These are phyloP conservation scores for Saxidomus purpurata DNA, from an alignment of 1,140 invertebrate genomes.

Conservation along the genomic window DNA sequence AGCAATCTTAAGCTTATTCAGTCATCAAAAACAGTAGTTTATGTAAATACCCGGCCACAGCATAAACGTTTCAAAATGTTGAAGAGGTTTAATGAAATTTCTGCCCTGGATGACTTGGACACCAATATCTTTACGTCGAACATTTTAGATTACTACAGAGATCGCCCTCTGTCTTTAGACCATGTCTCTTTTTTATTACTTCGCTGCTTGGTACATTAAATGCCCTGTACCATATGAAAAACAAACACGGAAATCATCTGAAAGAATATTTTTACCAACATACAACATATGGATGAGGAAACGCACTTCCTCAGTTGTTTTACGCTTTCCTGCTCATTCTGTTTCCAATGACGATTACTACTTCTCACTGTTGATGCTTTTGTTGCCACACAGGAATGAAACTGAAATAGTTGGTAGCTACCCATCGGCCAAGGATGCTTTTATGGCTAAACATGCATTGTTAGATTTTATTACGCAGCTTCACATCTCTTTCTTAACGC, in stretches of 20 bases:
- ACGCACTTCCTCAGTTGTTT: background rate
- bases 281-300: slow-evolving; percentile 28
- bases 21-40: background rate
- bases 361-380: slow-evolving; percentile 2
- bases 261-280: background rate
- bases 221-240: background rate
- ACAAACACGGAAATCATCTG: too few species aligned
- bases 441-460: slow-evolving; percentile 21
- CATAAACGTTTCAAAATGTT: slow-evolving; percentile 24
- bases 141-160: slow-evolving; percentile 19
- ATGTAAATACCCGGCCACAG: background rate
- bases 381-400: background rate
- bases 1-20: slow-evolving; percentile 6
- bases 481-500: slow-evolving; percentile 5
- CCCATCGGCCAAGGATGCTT: slow-evolving; percentile 4
- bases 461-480: background rate
- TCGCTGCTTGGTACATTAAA: slow-evolving; percentile 15
- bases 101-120: background rate
- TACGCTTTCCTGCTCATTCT: background rate
- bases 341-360: slow-evolving; percentile 35
- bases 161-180: background rate
- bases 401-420: background rate
- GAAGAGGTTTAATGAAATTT: background rate
- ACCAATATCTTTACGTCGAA: background rate
- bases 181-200: background rate